phyloP scores from a whole-genome alignment of 2,113 vertebrate species.

The Odontesthes bonariensis region DNA sequence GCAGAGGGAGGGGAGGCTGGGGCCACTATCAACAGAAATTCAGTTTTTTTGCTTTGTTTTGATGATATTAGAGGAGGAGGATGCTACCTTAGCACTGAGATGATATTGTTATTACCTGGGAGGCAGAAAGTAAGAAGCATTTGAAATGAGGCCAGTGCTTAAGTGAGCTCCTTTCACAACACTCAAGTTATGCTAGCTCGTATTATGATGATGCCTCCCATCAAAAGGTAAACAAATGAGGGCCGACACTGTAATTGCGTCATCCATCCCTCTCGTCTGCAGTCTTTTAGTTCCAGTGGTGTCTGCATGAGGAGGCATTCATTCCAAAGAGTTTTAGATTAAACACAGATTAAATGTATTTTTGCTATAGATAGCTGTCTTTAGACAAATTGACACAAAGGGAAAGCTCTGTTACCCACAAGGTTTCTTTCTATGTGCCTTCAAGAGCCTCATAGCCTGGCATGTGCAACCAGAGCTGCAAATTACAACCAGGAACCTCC shows the following conservation, averaged over 20 bases:
- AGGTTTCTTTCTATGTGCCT: slow-evolving; percentile 21
- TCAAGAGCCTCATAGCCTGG: slow-evolving; percentile 6
- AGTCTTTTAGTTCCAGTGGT: slow-evolving; percentile 31
- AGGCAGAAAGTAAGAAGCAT: slow-evolving; percentile 33
- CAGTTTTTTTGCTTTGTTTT: slow-evolving; percentile 55
- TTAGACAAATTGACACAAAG: slow-evolving; percentile 7
- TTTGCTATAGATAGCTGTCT: slow-evolving; percentile 19
- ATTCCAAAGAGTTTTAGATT: slow-evolving; percentile 55
- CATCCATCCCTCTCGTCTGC: slow-evolving; percentile 57
- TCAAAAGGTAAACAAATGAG: slow-evolving; percentile 24
- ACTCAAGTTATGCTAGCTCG: slow-evolving; percentile 6
- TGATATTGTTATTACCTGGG: slow-evolving; percentile 55
- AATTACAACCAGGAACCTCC: slow-evolving; percentile 1
- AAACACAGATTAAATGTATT: slow-evolving; percentile 28
- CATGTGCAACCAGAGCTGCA: neutral
- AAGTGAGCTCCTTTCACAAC: slow-evolving; percentile 45
- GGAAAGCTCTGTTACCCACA: slow-evolving; percentile 12
- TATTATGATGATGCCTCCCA: slow-evolving; percentile 16
- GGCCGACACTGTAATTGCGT: slow-evolving; percentile 45
- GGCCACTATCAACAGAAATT: slow-evolving; percentile 57
- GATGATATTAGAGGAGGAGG: slow-evolving; percentile 56
- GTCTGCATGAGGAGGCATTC: slow-evolving; percentile 36
- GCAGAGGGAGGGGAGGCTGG: slow-evolving; percentile 14
- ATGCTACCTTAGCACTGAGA: slow-evolving; percentile 28
- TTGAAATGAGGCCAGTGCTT: slow-evolving; percentile 57